These are phyloP conservation scores for Pachypsylla venusta DNA, from an alignment of 1,140 invertebrate species.

Conservation along the genomic window DNA sequence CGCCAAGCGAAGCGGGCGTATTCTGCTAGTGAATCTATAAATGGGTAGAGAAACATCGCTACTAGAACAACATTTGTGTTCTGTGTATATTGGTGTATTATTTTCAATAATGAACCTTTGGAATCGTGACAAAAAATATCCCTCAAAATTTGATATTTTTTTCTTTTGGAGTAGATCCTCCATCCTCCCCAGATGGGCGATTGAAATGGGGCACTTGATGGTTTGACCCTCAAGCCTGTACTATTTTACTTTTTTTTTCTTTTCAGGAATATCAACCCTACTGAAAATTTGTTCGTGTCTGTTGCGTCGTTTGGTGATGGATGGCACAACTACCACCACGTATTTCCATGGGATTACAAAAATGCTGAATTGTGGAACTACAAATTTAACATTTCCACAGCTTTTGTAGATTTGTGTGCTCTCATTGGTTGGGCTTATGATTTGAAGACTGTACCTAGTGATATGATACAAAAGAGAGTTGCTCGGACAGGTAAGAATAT, in stretches of 20 bases:
- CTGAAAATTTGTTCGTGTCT: conserved; percentile 34
- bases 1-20: no score
- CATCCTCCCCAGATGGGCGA: no score
- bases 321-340: conserved; percentile 65
- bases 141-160: no score
- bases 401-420: conserved; percentile 36
- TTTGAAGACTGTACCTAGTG: conserved; percentile 37
- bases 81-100: no score
- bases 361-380: conserved; percentile 45
- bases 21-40: no score
- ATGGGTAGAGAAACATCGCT: no score
- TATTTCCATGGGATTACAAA: conserved; percentile 58
- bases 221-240: neutral
- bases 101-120: no score
- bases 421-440: conserved; percentile 47
- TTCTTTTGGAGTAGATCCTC: no score
- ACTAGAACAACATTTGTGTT: no score
- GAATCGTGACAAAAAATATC: no score
- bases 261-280: conserved; percentile 45
- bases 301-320: conserved; percentile 38
- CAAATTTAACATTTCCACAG: conserved; percentile 34
- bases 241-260: conserved; percentile 13
- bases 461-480: conserved; percentile 40
- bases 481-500: conserved; percentile 64
- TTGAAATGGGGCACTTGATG: no score